Evolutionary conservation across 2,797 vertebrate species (phyloP), one percentile per base, ranked within the genome.

Genomic region (Martes flavigula): DNA sequence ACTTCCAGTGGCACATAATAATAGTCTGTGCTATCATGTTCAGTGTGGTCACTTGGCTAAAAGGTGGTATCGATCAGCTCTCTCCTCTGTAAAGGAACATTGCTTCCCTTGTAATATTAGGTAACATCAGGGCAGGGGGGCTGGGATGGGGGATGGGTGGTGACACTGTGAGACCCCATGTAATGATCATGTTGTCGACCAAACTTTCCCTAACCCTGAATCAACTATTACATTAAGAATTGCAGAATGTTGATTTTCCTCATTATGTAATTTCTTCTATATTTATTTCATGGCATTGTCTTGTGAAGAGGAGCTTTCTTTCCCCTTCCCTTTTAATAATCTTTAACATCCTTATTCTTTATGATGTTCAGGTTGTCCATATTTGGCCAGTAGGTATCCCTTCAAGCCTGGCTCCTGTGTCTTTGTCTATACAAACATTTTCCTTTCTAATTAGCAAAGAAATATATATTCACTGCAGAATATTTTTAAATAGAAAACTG

Each of bases 381-480:
- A 64, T 40, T 64, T 79, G 72, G 17, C 35, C 43, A 43, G 21
- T 17, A 83, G 75, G 27, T 94, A 35, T 14, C 38, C 43, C 32
- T 48, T 92, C 48, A 90, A 85, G n/a, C 3, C 3, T 78, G 25
- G 11, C 11, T 66, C 83, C 40, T 87, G 21, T 72, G 35, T 85
- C 72, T 60, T 23, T 32, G 17, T 73, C 68, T 72, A 82, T 13
- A 54, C 10, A 92, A 95, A 77, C 27, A 9, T 89, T 89, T 88
- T 88, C 17, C n/a, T 66, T 85, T 92, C 40, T 85, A 85, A 68
- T 88, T 72, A 88, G 58, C 43, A 96, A 96, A 72, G 72, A 88
- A 48, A 93, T 81, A 88, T 14, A 70, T 85, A 82, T 70, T 89
- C 58, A 91, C 4, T 54, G 21, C 25, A 91, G 60, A 91, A 89